Evolutionary conservation across 2,113 vertebrate species (phyloP).

Genomic region (Lycocorax pyrrhopterus): DNA sequence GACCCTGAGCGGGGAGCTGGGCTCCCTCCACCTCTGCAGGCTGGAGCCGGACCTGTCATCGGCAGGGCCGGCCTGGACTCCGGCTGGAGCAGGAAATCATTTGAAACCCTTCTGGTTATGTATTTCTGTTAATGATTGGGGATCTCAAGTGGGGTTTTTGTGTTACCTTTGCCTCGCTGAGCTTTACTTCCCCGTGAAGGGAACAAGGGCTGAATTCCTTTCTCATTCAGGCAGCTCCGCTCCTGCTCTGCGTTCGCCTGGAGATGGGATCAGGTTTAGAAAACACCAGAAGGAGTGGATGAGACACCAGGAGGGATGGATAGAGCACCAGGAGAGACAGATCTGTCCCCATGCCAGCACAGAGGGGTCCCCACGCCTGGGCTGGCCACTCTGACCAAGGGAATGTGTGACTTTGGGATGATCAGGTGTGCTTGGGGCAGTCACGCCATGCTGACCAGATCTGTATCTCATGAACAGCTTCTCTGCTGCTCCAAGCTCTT

Average conservation of each 20-base stretch:
- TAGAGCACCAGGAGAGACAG: not conserved
- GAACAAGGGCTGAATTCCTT: slow-evolving; percentile 61
- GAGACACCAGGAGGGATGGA: not conserved
- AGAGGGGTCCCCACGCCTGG: not conserved
- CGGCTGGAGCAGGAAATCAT: slow-evolving; percentile 39
- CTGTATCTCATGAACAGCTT: not conserved
- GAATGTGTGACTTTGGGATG: not conserved
- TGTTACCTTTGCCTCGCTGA: slow-evolving; percentile 44
- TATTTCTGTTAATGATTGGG: slow-evolving; percentile 67
- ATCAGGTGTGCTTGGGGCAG: not conserved
- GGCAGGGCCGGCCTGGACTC: not conserved
- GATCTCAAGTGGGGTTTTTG: slow-evolving; percentile 57
- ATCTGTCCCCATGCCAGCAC: not conserved
- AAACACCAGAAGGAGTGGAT: not conserved
- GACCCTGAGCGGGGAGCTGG: not conserved
- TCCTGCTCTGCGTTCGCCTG: not conserved
- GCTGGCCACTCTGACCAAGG: not conserved
- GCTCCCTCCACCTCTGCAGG: not conserved
- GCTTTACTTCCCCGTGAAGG: slow-evolving; percentile 26
- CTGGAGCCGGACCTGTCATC: not conserved
- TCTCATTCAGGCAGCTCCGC: slow-evolving; percentile 9
- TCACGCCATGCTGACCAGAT: not conserved
- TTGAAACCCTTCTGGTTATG: slow-evolving; percentile 17
- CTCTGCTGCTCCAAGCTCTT: not conserved
- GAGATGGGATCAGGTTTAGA: not conserved